These are phyloP conservation scores for Holcopasites calliopsidis DNA, from an alignment of 1,140 invertebrate species.

Conservation along the genomic window DNA sequence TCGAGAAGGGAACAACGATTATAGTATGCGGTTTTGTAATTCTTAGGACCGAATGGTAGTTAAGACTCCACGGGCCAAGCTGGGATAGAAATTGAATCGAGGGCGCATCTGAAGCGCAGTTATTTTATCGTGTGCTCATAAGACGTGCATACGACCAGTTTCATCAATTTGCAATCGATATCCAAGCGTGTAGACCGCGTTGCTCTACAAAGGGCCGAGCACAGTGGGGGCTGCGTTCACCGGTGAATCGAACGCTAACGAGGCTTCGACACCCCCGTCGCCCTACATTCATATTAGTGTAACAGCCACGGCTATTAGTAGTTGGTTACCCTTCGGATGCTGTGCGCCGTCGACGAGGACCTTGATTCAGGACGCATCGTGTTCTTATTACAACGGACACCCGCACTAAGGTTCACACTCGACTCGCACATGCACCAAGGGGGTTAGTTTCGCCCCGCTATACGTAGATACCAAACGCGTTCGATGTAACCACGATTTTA, in stretches of 20 bases:
- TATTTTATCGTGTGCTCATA: too few species aligned
- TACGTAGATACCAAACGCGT: too few species aligned
- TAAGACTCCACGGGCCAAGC: too few species aligned
- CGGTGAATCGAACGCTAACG: slow-evolving; percentile 6
- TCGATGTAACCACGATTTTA: neutral
- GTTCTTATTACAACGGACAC: neutral
- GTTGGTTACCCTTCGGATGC: slow-evolving; percentile 19
- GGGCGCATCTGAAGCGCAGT: too few species aligned
- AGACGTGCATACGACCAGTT: too few species aligned
- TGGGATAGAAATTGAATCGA: too few species aligned
- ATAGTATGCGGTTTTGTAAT: too few species aligned
- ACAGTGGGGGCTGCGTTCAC: neutral
- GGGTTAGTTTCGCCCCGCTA: too few species aligned
- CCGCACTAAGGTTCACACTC: neutral
- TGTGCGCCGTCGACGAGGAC: neutral
- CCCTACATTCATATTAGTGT: neutral
- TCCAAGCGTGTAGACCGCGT: slow-evolving; percentile 7
- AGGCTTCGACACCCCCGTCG: neutral
- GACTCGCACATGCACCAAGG: too few species aligned
- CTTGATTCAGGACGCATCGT: neutral
- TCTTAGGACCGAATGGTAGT: too few species aligned
- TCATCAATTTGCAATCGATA: slow-evolving; percentile 9
- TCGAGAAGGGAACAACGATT: too few species aligned
- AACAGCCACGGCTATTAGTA: neutral
- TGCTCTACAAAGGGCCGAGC: neutral